A percentile compares a stretch with the other conserved stretches of the same genome.
Evolutionary conservation across 2,888 invertebrate species (phyloP).

Genomic region (Temnothorax unifasciatus): DNA sequence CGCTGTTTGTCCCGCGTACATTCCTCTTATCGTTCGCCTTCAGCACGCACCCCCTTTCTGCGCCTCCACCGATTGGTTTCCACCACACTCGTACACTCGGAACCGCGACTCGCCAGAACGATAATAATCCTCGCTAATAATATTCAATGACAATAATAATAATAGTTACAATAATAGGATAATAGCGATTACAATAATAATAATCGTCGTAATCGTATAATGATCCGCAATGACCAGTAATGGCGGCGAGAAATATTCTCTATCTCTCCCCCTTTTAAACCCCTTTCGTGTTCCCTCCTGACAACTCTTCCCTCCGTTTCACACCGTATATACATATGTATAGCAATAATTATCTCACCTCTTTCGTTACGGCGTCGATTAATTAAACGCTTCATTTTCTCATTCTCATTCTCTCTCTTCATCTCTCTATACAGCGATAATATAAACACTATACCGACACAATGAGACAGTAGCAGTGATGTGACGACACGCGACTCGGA

Average conservation of each 20-base stretch:
- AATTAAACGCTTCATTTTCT: constrained; percentile 38
- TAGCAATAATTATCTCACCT: constrained; percentile 62
- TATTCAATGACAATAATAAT: constrained; percentile 68
- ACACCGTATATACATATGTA: constrained; percentile 77
- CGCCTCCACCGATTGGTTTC: constrained; percentile 24
- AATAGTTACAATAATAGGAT: constrained; percentile 72
- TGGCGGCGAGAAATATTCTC: constrained; percentile 38
- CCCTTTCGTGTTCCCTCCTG: neutral
- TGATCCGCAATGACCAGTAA: constrained; percentile 61
- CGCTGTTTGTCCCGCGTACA: constrained; percentile 41
- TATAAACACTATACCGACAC: constrained; percentile 46
- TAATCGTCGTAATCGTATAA: constrained; percentile 68
- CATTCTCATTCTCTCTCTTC: constrained; percentile 15
- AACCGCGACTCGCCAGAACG: constrained; percentile 56
- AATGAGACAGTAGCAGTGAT: constrained; percentile 41
- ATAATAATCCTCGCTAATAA: constrained; percentile 62
- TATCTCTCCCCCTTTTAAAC: neutral
- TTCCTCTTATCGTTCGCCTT: constrained; percentile 20
- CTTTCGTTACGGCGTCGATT: constrained; percentile 42
- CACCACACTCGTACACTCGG: constrained; percentile 21
- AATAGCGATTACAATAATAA: constrained; percentile 72
- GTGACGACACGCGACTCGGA: constrained; percentile 44
- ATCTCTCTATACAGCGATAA: constrained; percentile 30
- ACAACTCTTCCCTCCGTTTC: constrained; percentile 29
- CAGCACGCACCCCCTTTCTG: constrained; percentile 2